A percentile compares a stretch with the other conserved stretches of the same genome.
Conservation (phyloP, 35 echinoderm and acorn worm species). For the Apostichopus parvimensis region DNA sequence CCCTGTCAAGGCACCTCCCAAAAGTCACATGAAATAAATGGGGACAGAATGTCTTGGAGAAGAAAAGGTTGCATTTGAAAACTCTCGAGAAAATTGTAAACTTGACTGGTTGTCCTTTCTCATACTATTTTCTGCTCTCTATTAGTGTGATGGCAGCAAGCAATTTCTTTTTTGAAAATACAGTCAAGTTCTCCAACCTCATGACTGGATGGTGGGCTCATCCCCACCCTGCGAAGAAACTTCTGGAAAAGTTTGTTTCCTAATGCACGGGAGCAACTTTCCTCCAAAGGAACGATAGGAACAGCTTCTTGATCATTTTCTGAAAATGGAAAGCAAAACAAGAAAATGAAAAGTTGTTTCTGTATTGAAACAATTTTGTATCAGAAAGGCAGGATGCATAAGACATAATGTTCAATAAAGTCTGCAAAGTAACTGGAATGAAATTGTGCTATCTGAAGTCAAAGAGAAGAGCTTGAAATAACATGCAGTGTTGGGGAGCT, state of each 20-base stretch:
- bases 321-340: background rate
- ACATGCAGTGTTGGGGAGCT: no score
- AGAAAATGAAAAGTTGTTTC: no score
- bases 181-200: background rate
- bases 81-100: background rate
- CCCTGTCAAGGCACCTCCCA: no score
- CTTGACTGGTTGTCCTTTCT: background rate
- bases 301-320: constrained; percentile 81
- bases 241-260: constrained; percentile 73
- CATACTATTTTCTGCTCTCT: background rate
- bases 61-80: background rate
- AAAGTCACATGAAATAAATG: no score
- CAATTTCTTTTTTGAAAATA: background rate
- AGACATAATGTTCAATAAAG: no score
- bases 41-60: background rate
- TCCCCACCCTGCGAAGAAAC: constrained; percentile 79
- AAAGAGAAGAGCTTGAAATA: no score
- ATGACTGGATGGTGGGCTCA: constrained; percentile 70
- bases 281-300: constrained; percentile 80
- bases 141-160: no score
- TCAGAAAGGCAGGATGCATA: no score
- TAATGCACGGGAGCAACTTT: constrained; percentile 72
- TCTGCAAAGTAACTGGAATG: no score
- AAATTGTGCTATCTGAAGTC: no score
- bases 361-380: no score